A percentile compares a stretch with the other conserved stretches of the same genome.
Conservation (phyloP, 2,888 invertebrate species). For the Nomada ruficornis region DNA sequence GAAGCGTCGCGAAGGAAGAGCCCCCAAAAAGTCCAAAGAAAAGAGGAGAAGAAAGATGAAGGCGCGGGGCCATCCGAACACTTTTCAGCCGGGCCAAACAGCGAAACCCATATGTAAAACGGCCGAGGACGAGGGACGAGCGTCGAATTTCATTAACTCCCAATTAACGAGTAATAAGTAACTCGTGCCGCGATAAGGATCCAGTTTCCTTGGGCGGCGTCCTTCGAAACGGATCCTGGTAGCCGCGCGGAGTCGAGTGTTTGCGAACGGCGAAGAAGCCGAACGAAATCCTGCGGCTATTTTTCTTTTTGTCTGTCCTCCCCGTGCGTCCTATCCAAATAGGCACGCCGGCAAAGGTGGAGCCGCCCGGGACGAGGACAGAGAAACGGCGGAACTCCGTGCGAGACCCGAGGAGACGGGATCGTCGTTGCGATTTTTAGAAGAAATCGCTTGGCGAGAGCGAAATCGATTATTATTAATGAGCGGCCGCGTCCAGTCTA, state of each 20-base stretch:
- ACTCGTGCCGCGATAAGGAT: slow-evolving; percentile 59
- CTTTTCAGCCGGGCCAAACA: slow-evolving; percentile 43
- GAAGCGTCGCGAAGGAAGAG: neutral
- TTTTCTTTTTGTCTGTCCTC: slow-evolving; percentile 47
- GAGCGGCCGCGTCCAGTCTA: slow-evolving; percentile 14
- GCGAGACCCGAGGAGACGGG: neutral
- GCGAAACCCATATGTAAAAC: slow-evolving; percentile 54
- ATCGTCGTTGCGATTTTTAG: neutral
- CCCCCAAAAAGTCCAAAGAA: neutral
- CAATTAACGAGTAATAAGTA: slow-evolving; percentile 62
- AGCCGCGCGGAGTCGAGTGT: slow-evolving; percentile 54
- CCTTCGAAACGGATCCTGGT: slow-evolving; percentile 50
- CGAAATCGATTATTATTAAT: slow-evolving; percentile 13
- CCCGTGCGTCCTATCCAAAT: slow-evolving; percentile 78
- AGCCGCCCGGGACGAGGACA: slow-evolving; percentile 25
- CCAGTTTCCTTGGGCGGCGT: slow-evolving; percentile 52
- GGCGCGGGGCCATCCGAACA: slow-evolving; percentile 44
- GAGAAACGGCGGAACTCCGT: neutral
- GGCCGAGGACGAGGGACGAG: slow-evolving; percentile 40
- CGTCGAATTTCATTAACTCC: slow-evolving; percentile 61
- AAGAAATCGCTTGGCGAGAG: neutral
- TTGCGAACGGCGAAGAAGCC: slow-evolving; percentile 66
- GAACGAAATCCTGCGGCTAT: slow-evolving; percentile 80
- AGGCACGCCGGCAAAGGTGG: slow-evolving; percentile 56
- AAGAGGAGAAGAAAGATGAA: neutral